Evolutionary conservation across 2,888 invertebrate genomes (phyloP), one percentile per base, ranked within the genome.

Genomic region (Agrilus biguttatus): DNA sequence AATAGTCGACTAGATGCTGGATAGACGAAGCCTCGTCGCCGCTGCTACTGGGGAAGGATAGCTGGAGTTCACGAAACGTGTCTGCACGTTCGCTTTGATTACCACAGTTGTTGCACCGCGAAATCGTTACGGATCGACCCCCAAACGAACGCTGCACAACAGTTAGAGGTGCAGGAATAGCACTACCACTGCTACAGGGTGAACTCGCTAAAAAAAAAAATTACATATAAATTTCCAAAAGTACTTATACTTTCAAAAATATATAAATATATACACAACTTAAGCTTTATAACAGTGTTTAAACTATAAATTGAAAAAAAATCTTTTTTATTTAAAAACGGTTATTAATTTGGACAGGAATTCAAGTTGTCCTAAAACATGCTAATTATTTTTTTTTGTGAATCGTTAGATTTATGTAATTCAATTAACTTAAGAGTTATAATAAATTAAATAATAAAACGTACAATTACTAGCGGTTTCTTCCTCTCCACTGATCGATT

Each of bases 1-100:
- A 89, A 57, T 77, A 84, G 50, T 84, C 80, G 13, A 90, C 69
- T 1, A 90, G 71, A 50, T 77, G 77, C 59, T 87, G 84, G n/a
- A 90, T 80, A 32, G 75, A 77, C 8, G 23, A 23, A 8, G 23
- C 5, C 52, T 79, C 75, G 47, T 73, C 69, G 6, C 65, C 61
- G 33, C 55, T 49, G 43, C 57, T 61, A 47, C 46, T 70, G 0
- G 85, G 84, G 63, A 84, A 84, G 1, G 84, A 80, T 2, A 86
- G 67, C 52, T 83, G 84, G 12, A 91, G 66, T 53, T 90, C 90
- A 5, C 83, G 77, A 66, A 90, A 90, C 41, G 75, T 75, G 60
- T 90, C 89, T 1, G 76, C 76, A 19, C 81, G 80, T 43, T 78
- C 73, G 1, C 86, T 87, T 43, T 78, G 75, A 6, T 77, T 75